phyloP scores from a whole-genome alignment of 2,113 vertebrate genomes.

The Catharus fuscescens region DNA sequence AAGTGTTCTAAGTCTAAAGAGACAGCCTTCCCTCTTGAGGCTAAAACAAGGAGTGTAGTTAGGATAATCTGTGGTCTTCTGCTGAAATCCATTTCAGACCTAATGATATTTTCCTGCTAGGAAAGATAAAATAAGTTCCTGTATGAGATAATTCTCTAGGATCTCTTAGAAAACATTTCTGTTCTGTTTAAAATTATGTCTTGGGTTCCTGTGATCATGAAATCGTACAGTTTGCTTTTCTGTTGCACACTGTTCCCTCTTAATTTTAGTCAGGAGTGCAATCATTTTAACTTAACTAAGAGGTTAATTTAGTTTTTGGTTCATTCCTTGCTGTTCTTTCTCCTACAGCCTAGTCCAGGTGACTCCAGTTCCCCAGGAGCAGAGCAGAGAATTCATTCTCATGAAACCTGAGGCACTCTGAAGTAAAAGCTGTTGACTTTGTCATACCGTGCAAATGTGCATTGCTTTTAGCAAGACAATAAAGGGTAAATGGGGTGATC shows the following conservation, averaged over 20 bases:
- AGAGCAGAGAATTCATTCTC: conserved; percentile 39
- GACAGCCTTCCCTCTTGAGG: not conserved
- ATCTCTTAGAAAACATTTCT: not conserved
- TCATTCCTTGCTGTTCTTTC: not conserved
- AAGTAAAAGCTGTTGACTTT: conserved; percentile 57
- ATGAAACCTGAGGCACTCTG: conserved; percentile 38
- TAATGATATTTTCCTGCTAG: conserved; percentile 14
- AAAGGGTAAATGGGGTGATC: conserved; percentile 75
- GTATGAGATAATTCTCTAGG: not conserved
- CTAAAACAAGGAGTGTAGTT: not conserved
- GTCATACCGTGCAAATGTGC: conserved; percentile 45
- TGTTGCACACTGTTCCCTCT: not conserved
- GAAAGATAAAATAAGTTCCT: conserved; percentile 32
- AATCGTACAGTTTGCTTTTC: not conserved
- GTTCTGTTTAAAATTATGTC: not conserved
- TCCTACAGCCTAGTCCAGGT: not conserved
- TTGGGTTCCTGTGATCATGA: not conserved
- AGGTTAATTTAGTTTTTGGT: not conserved
- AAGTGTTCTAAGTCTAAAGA: not conserved
- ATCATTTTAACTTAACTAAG: not conserved
- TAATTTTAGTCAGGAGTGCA: not conserved
- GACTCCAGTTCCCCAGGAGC: not conserved
- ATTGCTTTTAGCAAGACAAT: conserved; percentile 72
- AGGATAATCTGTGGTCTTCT: conserved; percentile 1
- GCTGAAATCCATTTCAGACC: conserved; percentile 19